A percentile compares a stretch with the other conserved stretches of the same genome.
These are phyloP conservation scores for Latrodectus elegans DNA, from an alignment of 2,888 invertebrate genomes.

Conservation along the genomic window DNA sequence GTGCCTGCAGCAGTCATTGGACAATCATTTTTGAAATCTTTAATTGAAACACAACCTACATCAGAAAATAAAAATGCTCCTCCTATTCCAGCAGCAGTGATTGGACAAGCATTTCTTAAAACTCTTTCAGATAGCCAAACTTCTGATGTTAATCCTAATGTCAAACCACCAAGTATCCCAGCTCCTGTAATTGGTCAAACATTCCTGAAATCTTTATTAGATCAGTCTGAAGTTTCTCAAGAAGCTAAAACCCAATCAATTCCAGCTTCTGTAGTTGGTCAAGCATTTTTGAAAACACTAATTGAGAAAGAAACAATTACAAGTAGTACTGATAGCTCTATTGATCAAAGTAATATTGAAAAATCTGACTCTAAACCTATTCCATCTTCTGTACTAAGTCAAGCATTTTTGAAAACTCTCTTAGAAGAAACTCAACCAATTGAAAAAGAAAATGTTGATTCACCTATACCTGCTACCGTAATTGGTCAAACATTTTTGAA, in stretches of 20 bases:
- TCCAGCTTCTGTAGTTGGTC: slow-evolving; percentile 54
- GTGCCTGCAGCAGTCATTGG: slow-evolving; percentile 49
- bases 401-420: slow-evolving; percentile 56
- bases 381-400: slow-evolving; percentile 46
- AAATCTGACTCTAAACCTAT: slow-evolving; percentile 20
- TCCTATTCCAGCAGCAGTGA: slow-evolving; percentile 33
- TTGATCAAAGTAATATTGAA: background rate
- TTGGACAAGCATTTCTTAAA: slow-evolving; percentile 38
- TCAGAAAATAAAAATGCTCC: background rate
- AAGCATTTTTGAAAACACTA: slow-evolving; percentile 56
- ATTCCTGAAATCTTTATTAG: slow-evolving; percentile 55
- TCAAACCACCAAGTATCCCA: slow-evolving; percentile 26
- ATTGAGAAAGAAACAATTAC: background rate
- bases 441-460: background rate
- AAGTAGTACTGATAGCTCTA: background rate
- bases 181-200: slow-evolving; percentile 55
- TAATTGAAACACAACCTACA: slow-evolving; percentile 4
- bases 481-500: slow-evolving; percentile 61
- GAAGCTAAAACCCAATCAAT: slow-evolving; percentile 19
- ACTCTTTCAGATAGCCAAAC: background rate
- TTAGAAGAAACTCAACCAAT: slow-evolving; percentile 12
- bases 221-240: slow-evolving; percentile 6
- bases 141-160: background rate
- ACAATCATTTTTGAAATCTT: slow-evolving; percentile 57
- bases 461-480: slow-evolving; percentile 43